Conservation (phyloP, 2,797 vertebrate species). For the Mycteria americana region DNA sequence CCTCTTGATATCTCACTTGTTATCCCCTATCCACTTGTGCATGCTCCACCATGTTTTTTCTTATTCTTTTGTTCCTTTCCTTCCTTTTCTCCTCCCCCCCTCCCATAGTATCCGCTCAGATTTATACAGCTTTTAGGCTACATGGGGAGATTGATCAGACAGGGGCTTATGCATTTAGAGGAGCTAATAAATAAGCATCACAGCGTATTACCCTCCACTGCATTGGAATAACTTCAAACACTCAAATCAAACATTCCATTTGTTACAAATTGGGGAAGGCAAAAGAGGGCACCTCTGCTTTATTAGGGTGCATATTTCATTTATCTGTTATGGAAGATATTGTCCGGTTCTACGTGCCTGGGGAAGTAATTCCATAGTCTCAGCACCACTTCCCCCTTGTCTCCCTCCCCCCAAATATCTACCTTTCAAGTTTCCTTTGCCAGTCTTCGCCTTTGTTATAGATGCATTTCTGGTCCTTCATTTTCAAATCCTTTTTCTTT, state of each 20-base stretch:
- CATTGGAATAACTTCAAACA: neutral
- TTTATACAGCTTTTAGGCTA: constrained; percentile 37
- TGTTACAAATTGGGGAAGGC: neutral
- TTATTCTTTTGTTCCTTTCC: neutral
- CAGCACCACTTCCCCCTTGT: neutral
- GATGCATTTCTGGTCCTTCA: neutral
- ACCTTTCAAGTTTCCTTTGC: neutral
- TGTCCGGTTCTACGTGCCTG: neutral
- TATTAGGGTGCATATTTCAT: neutral
- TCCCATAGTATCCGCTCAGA: neutral
- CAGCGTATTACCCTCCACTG: neutral
- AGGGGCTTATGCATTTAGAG: constrained; percentile 23
- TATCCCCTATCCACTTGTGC: neutral
- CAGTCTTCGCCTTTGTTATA: neutral
- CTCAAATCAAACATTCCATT: constrained; percentile 8
- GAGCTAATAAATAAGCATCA: constrained; percentile 11
- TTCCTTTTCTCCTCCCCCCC: neutral
- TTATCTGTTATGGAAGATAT: neutral
- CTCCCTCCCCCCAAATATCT: neutral
- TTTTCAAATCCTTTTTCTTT: neutral
- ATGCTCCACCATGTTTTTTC: neutral
- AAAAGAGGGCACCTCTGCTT: neutral
- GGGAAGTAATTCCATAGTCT: neutral
- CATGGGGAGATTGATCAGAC: neutral
- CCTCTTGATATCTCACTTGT: neutral